A percentile compares a stretch with the other conserved stretches of the same genome.
These are phyloP conservation scores for Allophyes oxyacanthae DNA, from an alignment of 2,888 invertebrate species.

Conservation along the genomic window DNA sequence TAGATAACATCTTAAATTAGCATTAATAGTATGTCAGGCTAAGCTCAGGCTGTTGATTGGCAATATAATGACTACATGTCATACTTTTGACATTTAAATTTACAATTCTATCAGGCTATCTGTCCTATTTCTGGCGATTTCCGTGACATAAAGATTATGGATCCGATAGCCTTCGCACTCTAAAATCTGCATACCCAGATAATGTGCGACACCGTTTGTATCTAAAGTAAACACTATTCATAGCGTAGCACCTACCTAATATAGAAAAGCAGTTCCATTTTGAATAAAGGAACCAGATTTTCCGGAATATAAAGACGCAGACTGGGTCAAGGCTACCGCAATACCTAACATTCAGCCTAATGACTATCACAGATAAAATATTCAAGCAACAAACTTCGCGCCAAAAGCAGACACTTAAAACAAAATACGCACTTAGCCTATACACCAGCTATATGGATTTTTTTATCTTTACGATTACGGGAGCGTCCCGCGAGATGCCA, in stretches of 20 bases:
- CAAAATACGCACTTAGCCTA: constrained; percentile 47
- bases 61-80: constrained; percentile 8
- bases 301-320: constrained; percentile 33
- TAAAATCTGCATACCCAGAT: constrained; percentile 43
- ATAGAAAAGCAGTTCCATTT: constrained; percentile 49
- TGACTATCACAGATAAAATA: constrained; percentile 35
- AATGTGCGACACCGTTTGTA: constrained; percentile 31
- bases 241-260: constrained; percentile 25
- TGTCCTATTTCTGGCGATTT: constrained; percentile 39
- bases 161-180: constrained; percentile 50
- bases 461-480: constrained; percentile 70
- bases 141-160: constrained; percentile 36
- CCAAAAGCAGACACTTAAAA: constrained; percentile 38
- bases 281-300: constrained; percentile 52
- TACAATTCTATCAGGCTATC: constrained; percentile 25
- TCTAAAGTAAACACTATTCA: constrained; percentile 47
- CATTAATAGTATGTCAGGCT: too few species aligned
- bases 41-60: too few species aligned
- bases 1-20: too few species aligned
- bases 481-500: constrained; percentile 64
- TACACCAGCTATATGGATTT: constrained; percentile 55
- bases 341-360: constrained; percentile 46
- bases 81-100: constrained; percentile 36
- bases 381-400: constrained; percentile 37
- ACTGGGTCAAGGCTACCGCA: constrained; percentile 54